These are phyloP conservation scores for Denticeps clupeoides DNA, from an alignment of 2,797 vertebrate species.

Conservation along the genomic window DNA sequence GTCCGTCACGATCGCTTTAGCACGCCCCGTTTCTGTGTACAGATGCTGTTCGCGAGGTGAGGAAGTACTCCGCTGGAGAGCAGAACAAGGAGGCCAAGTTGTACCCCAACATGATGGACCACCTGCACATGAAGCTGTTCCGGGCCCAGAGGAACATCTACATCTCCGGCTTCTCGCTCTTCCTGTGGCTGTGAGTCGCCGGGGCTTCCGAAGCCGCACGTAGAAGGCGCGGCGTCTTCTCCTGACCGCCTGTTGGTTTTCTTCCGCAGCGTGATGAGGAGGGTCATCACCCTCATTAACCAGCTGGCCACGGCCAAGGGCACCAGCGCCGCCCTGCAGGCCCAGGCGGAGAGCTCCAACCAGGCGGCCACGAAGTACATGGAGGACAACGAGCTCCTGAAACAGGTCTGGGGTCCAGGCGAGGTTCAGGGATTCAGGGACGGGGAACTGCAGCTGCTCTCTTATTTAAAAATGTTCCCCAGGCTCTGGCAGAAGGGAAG, in stretches of 20 bases:
- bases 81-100: conserved; percentile 45
- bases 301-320: conserved; percentile 63
- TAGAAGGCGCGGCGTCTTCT: neutral
- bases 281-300: conserved; percentile 76
- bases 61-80: conserved; percentile 70
- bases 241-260: neutral
- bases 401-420: conserved; percentile 56
- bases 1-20: no score
- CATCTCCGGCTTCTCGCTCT: conserved; percentile 90
- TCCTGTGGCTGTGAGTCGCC: conserved; percentile 93
- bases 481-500: conserved; percentile 42
- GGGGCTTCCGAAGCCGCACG: neutral
- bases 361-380: conserved; percentile 70
- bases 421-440: neutral
- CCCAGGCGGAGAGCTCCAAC: conserved; percentile 64
- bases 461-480: conserved; percentile 5
- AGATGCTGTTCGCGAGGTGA: conserved; percentile 88
- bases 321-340: conserved; percentile 58
- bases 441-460: no score
- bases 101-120: conserved; percentile 66
- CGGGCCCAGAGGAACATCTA: conserved; percentile 92
- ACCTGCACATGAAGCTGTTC: conserved; percentile 96
- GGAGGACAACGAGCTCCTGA: conserved; percentile 72
- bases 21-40: conserved; percentile 7
- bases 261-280: conserved; percentile 59